Base-by-base conservation (phyloP, 2,113 vertebrate species). In the Beaufortia kweichowensis region DNA sequence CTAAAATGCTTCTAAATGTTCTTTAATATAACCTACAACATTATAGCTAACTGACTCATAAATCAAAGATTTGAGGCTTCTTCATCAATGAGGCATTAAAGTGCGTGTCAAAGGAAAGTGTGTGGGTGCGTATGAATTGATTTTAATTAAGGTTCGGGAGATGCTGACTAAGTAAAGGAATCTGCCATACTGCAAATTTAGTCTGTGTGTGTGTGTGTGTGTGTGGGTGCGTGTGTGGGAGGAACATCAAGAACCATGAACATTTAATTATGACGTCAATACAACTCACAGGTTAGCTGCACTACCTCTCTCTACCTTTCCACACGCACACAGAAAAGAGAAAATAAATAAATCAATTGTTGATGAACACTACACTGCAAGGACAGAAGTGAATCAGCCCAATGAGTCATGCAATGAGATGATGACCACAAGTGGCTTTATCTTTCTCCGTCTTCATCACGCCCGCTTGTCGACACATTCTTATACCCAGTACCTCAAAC, bases 191-290 rank as follows among this genome's bases (percentile, higher is more conserved):
- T 31, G 35, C 19, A 46, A 73, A 73, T 12, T 26, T 29, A 31
- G 17, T 41, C 31, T 24, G 21, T 35, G 4, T 1, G 60, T 35
- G 31, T 10, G n/a, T 62, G 9, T 6, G 62, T 41, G 26, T 2
- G 8, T 12, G 17, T n/a, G n/a, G n/a, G n/a, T n/a, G n/a, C n/a
- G n/a, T n/a, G n/a, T n/a, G n/a, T n/a, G n/a, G n/a, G n/a, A 33
- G 28, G 28, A 56, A 21, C 48, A 69, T 33, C 28, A 69, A 24
- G 12, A 69, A 56, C 28, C 48, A 55, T 55, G 66, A 55, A 69
- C n/a, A 69, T 21, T 55, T 21, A 33, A 23, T 33, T 24, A 35
- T 69, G 48, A 69, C 48, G 3, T 24, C 35, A 53, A 53, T 53
- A 53, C 6, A 53, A 21, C 48, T 53, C 4, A 5, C 19, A 53